A percentile compares a stretch with the other conserved stretches of the same genome.
Evolutionary conservation across 2,113 vertebrate genomes (phyloP).

Genomic region (Dipodomys merriami): DNA sequence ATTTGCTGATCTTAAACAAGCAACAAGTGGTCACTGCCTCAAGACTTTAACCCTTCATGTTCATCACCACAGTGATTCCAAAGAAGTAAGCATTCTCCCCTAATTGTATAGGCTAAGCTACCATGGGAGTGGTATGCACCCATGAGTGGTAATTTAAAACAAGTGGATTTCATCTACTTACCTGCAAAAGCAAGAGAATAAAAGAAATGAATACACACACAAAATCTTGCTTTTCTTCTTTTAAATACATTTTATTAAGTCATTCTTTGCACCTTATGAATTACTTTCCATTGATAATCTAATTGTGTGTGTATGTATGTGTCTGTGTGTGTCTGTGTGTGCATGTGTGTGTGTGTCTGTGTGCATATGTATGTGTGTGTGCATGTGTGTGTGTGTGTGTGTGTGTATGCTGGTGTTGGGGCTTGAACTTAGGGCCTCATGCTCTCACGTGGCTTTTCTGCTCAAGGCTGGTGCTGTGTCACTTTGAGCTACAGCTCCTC

Average conservation of each 20-base stretch:
- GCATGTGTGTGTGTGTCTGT: background rate
- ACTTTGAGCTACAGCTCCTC: no score
- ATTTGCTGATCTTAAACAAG: no score
- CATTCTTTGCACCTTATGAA: background rate
- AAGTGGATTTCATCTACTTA: background rate
- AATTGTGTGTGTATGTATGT: background rate
- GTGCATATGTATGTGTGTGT: no score
- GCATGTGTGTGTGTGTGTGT: no score
- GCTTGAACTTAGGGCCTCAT: no score
- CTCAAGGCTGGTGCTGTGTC: no score
- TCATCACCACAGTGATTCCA: background rate
- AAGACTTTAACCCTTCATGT: background rate
- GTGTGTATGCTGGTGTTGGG: no score
- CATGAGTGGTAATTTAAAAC: background rate
- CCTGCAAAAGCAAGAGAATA: background rate
- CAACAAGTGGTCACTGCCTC: no score
- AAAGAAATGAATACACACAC: background rate
- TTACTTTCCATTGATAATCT: background rate
- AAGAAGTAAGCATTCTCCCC: background rate
- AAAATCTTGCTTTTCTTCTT: background rate
- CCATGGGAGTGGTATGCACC: background rate
- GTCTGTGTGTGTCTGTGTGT: no score
- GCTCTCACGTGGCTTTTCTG: no score
- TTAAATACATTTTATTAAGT: background rate
- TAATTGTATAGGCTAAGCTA: background rate